Evolutionary conservation across 2,888 invertebrate genomes (phyloP).

Genomic region (Exephanes ischioxanthus): DNA sequence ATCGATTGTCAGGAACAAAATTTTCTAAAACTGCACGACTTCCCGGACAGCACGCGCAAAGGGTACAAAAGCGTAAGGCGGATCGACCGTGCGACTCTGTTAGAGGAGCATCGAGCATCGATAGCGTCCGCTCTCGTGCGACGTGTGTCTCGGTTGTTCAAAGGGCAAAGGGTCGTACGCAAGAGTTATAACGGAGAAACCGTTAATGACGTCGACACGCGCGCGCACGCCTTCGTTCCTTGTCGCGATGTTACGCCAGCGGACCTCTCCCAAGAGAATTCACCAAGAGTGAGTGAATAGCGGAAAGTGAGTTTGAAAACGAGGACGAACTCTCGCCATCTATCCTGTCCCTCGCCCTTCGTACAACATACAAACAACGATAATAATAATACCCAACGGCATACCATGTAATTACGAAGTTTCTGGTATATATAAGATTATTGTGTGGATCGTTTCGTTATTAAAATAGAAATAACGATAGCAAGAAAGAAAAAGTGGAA

Average conservation of each 20-base stretch:
- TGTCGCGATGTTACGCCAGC: neutral
- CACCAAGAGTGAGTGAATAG: conserved; percentile 2
- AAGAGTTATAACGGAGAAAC: conserved; percentile 2
- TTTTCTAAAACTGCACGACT: neutral
- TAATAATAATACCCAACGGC: neutral
- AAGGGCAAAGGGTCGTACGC: conserved; percentile 10
- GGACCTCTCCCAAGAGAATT: neutral
- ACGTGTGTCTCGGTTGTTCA: neutral
- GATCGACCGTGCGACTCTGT: neutral
- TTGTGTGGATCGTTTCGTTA: neutral
- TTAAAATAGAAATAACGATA: neutral
- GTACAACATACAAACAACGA: neutral
- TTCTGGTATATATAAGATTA: neutral
- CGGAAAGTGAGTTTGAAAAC: conserved; percentile 13
- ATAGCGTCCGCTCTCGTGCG: neutral
- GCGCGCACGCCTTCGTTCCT: conserved; percentile 6
- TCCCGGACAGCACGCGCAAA: neutral
- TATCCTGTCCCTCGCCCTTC: neutral
- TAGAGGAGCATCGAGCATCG: neutral
- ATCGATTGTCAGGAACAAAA: conserved; percentile 21
- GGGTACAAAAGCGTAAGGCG: neutral
- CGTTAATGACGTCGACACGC: neutral
- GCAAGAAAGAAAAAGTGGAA: neutral
- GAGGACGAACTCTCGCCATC: neutral
- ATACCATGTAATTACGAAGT: neutral